Conservation (phyloP, 1,140 invertebrate genomes). For the Doryteuthis pealeii region DNA sequence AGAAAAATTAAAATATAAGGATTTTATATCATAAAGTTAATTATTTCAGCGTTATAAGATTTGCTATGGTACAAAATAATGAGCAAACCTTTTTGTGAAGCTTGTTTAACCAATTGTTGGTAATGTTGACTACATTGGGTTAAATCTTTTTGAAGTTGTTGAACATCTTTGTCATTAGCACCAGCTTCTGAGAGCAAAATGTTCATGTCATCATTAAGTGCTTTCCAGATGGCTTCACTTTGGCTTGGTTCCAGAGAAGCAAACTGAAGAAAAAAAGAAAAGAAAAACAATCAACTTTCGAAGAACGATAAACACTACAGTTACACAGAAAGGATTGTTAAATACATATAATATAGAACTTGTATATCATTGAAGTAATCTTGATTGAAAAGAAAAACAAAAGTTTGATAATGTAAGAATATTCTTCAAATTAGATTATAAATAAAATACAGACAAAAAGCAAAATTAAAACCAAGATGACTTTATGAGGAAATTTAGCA, state of each 20-base stretch:
- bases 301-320: background rate
- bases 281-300: too few species aligned
- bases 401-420: too few species aligned
- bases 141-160: conserved; percentile 86
- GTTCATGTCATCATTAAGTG: conserved; percentile 94
- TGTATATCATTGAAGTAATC: too few species aligned
- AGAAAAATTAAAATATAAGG: background rate
- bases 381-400: too few species aligned
- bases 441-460: too few species aligned
- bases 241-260: conserved; percentile 93
- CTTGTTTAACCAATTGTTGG: conserved; percentile 78
- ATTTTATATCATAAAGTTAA: background rate
- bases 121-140: conserved; percentile 94
- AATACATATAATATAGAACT: too few species aligned
- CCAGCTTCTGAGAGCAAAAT: conserved; percentile 92
- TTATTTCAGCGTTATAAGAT: too few species aligned
- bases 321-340: too few species aligned
- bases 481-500: too few species aligned
- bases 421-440: too few species aligned
- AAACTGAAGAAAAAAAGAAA: conserved; percentile 68
- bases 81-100: conserved; percentile 54
- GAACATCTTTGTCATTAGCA: conserved; percentile 84
- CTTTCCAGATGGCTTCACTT: conserved; percentile 89
- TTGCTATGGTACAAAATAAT: too few species aligned
- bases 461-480: too few species aligned